Percentiles rank a stretch among this genome's conserved stretches.
Conservation (phyloP, 2,113 vertebrate genomes). For the Anarrhichthys ocellatus region DNA sequence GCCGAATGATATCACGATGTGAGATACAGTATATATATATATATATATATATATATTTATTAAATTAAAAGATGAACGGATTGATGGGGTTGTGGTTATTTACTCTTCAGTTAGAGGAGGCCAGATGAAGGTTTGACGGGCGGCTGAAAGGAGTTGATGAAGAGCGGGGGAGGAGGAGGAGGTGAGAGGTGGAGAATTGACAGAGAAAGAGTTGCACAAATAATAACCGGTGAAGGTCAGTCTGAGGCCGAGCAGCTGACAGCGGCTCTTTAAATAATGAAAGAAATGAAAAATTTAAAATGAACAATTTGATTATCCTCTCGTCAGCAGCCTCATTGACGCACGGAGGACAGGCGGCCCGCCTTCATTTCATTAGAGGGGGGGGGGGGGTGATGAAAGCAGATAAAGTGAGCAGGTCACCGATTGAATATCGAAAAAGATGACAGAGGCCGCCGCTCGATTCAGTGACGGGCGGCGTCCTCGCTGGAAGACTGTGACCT, state of each 20-base stretch:
- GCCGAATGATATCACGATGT: constrained; percentile 16
- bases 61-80: constrained; percentile 15
- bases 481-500: constrained; percentile 18
- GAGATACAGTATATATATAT: background rate
- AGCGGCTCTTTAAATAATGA: constrained; percentile 60
- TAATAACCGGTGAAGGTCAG: constrained; percentile 54
- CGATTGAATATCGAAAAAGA: constrained; percentile 39
- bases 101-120: constrained; percentile 29
- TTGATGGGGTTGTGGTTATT: constrained; percentile 43
- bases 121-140: constrained; percentile 31
- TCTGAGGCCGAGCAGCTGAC: constrained; percentile 52
- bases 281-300: constrained; percentile 66
- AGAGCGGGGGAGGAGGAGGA: constrained; percentile 9
- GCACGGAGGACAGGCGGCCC: constrained; percentile 35
- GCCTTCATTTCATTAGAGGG: constrained; percentile 52
- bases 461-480: background rate
- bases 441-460: constrained; percentile 4
- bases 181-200: constrained; percentile 21
- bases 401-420: constrained; percentile 25
- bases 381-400: background rate
- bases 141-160: constrained; percentile 28
- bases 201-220: constrained; percentile 44
- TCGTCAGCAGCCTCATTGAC: constrained; percentile 41
- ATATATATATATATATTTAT: no score
- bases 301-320: constrained; percentile 59